phyloP scores from a whole-genome alignment of 2,797 vertebrate genomes.

The Aplochiton taeniatus region DNA sequence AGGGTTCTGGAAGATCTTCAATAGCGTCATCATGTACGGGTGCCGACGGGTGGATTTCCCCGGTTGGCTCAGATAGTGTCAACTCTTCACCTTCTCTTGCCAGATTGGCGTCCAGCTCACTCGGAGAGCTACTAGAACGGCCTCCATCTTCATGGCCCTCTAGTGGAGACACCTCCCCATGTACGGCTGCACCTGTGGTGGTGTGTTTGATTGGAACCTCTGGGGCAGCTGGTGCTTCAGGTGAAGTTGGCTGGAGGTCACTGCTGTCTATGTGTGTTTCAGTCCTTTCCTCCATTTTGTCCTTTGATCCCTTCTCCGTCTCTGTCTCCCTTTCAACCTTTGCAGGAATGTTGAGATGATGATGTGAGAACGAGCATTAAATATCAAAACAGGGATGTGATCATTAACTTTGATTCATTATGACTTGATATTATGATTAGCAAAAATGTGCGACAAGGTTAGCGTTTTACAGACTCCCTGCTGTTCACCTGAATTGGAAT shows the following conservation, averaged over 20 bases:
- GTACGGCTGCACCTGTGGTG: conserved; percentile 22
- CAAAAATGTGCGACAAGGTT: too few species aligned
- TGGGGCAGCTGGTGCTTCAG: conserved; percentile 22
- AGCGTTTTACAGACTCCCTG: too few species aligned
- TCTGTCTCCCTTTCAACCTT: conserved; percentile 61
- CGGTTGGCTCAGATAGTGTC: conserved; percentile 31
- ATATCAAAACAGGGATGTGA: neutral
- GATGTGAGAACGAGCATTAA: conserved; percentile 7
- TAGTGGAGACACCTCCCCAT: conserved; percentile 9
- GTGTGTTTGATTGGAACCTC: neutral
- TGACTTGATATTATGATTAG: too few species aligned
- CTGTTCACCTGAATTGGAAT: conserved; percentile 73
- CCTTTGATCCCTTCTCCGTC: conserved; percentile 16
- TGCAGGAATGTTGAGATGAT: conserved; percentile 13
- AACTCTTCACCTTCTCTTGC: conserved; percentile 32
- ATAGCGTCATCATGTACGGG: conserved; percentile 38
- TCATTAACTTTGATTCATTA: too few species aligned
- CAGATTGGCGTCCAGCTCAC: neutral
- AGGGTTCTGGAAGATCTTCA: conserved; percentile 33
- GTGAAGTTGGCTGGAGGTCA: conserved; percentile 4
- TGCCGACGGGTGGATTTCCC: conserved; percentile 32
- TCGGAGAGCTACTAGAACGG: neutral
- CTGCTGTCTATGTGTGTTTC: conserved; percentile 11
- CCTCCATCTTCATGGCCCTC: neutral
- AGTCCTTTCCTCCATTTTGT: conserved; percentile 18